A percentile compares a stretch with the other conserved stretches of the same genome.
These are phyloP conservation scores for Dendroctonus valens DNA, from an alignment of 1,140 invertebrate genomes.

Conservation along the genomic window DNA sequence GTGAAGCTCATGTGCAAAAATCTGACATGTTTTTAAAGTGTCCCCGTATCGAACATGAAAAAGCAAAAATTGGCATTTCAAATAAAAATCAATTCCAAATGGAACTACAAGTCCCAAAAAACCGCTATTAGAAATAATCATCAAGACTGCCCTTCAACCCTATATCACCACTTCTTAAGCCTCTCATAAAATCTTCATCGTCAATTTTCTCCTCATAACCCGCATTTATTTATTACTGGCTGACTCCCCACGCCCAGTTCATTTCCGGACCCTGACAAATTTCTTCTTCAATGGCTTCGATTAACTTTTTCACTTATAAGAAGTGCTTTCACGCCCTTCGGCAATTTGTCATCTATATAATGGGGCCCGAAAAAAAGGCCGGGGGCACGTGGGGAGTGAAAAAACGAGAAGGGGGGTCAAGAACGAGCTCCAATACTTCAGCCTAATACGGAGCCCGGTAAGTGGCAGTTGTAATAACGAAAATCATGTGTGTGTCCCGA, in stretches of 20 bases:
- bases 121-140: too few species aligned
- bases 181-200: too few species aligned
- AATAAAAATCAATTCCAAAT: too few species aligned
- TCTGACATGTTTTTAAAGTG: too few species aligned
- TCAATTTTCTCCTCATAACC: too few species aligned
- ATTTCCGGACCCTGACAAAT: slow-evolving; percentile 17
- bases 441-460: slow-evolving; percentile 10
- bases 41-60: too few species aligned
- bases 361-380: background rate
- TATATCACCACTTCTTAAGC: too few species aligned
- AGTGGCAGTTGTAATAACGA: slow-evolving; percentile 28
- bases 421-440: slow-evolving; percentile 11
- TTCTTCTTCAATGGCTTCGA: slow-evolving; percentile 10
- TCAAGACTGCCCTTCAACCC: too few species aligned
- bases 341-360: slow-evolving; percentile 32
- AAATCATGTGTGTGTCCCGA: slow-evolving; percentile 22
- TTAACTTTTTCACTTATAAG: slow-evolving; percentile 33
- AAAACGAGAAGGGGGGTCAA: slow-evolving; percentile 3
- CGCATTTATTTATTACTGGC: background rate
- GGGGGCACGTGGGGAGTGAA: too few species aligned
- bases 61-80: too few species aligned
- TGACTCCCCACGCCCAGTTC: slow-evolving; percentile 6
- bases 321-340: slow-evolving; percentile 20
- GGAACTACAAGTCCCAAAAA: too few species aligned
- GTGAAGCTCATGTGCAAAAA: too few species aligned